These are phyloP conservation scores for Eidolon helvum DNA, from an alignment of 2,113 vertebrate genomes.

Conservation along the genomic window DNA sequence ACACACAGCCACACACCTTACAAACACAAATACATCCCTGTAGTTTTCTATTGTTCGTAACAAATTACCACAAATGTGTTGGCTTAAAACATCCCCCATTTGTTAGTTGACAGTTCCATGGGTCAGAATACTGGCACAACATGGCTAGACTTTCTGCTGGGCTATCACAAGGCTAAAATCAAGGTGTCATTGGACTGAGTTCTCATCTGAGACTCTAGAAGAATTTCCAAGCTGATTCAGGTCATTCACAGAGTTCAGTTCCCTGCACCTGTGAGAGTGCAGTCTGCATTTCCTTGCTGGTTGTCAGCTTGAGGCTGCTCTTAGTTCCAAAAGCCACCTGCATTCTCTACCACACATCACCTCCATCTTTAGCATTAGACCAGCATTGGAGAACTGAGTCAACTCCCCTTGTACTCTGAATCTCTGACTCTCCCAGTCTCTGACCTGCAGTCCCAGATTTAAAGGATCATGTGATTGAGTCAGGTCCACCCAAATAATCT, in stretches of 20 bases:
- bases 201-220: not conserved
- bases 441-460: not conserved
- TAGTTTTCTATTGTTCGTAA: not conserved
- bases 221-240: not conserved
- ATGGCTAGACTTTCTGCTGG: not conserved
- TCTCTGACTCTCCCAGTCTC: not conserved
- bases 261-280: not conserved
- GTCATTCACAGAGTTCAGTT: not conserved
- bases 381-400: not conserved
- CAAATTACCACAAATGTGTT: not conserved
- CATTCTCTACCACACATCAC: not conserved
- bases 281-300: not conserved
- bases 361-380: not conserved
- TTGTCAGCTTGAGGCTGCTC: not conserved
- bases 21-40: not conserved
- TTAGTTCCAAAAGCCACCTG: not conserved
- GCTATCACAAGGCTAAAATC: not conserved
- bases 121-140: not conserved
- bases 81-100: not conserved
- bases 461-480: not conserved
- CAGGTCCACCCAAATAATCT: not conserved
- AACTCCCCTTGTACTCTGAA: not conserved
- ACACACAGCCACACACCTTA: not conserved
- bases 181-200: not conserved
- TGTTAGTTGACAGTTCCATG: not conserved